These are phyloP conservation scores for Serrognathus titanus DNA, from an alignment of 2,888 invertebrate genomes.

Conservation along the genomic window DNA sequence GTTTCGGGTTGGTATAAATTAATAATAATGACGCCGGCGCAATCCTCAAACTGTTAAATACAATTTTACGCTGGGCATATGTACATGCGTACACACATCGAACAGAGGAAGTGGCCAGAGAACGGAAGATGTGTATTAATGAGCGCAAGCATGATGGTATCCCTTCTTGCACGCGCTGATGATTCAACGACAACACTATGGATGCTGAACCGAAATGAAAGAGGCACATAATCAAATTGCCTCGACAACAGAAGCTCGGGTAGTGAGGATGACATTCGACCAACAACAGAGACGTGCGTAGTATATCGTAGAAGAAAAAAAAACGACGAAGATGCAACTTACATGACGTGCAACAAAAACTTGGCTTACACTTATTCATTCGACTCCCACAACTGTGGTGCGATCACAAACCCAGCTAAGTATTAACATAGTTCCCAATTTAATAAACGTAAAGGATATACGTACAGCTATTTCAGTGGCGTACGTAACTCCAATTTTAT, in stretches of 20 bases:
- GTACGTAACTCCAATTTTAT: slow-evolving; percentile 3
- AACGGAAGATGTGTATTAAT: not conserved
- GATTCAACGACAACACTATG: not conserved
- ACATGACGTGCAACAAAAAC: not conserved
- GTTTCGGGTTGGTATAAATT: too few relatives aligned
- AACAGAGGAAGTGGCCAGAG: slow-evolving; percentile 7
- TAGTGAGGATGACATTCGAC: too few relatives aligned
- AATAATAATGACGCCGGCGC: too few relatives aligned
- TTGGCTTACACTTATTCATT: not conserved
- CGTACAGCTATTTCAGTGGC: slow-evolving; percentile 27
- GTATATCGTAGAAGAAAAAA: slow-evolving; percentile 3
- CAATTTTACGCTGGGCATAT: too few relatives aligned
- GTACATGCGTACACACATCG: not conserved
- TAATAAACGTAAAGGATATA: slow-evolving; percentile 36
- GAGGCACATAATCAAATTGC: not conserved
- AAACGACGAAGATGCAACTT: not conserved
- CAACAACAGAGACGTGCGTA: too few relatives aligned
- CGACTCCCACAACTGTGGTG: slow-evolving; percentile 18
- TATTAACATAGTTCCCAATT: slow-evolving; percentile 28
- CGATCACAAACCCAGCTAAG: not conserved
- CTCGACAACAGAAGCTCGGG: not conserved
- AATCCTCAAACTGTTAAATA: too few relatives aligned
- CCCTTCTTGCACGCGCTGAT: slow-evolving; percentile 8
- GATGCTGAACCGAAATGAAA: not conserved
- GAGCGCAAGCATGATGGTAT: not conserved